phyloP scores from a whole-genome alignment of 2,113 vertebrate species.

The Rhinoderma darwinii region DNA sequence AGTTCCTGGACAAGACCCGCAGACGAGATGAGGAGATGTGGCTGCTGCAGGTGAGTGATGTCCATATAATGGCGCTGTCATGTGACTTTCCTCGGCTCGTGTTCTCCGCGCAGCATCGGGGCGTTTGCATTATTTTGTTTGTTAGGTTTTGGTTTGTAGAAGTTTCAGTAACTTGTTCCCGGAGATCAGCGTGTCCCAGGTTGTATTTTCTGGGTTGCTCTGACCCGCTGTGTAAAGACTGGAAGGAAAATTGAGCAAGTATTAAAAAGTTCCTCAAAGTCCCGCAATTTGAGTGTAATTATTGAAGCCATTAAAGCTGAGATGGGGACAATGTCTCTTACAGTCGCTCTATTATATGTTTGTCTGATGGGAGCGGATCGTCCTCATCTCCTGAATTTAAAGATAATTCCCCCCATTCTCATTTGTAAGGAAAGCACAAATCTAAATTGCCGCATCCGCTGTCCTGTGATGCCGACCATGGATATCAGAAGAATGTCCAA shows the following conservation, averaged over 20 bases:
- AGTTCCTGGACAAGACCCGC: constrained; percentile 80
- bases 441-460: background rate
- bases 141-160: background rate
- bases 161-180: background rate
- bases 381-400: background rate
- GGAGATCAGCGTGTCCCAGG: background rate
- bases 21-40: constrained; percentile 87
- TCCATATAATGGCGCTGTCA: background rate
- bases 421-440: background rate
- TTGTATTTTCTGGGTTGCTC: constrained; percentile 17
- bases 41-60: constrained; percentile 80
- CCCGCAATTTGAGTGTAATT: constrained; percentile 4
- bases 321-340: background rate
- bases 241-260: background rate
- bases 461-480: background rate
- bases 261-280: background rate
- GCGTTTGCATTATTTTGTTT: background rate
- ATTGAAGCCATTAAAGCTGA: background rate
- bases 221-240: constrained; percentile 3
- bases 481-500: no score
- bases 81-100: background rate
- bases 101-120: background rate
- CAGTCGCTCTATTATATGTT: background rate
- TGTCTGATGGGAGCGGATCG: background rate
- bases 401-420: background rate